phyloP scores from a whole-genome alignment of 2,797 vertebrate species.

The Chiroxiphia lanceolata region DNA sequence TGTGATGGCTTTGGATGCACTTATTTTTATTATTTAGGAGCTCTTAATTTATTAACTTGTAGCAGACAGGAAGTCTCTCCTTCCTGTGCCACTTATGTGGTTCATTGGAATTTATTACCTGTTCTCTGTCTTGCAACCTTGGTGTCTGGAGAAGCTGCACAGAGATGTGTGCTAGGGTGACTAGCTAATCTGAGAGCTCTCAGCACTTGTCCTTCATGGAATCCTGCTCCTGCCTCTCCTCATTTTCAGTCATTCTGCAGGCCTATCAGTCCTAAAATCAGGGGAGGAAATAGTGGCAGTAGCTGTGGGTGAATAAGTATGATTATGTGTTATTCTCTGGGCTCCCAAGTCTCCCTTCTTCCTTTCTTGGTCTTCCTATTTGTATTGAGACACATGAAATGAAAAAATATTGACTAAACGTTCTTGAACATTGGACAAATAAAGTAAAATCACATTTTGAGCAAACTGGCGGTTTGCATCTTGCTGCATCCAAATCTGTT shows the following conservation, averaged over 20 bases:
- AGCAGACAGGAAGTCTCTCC: neutral
- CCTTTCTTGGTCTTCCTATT: neutral
- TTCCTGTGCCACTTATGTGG: neutral
- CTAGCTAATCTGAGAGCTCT: neutral
- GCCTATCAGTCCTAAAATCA: neutral
- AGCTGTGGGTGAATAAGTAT: neutral
- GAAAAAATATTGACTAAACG: neutral
- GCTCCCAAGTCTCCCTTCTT: neutral
- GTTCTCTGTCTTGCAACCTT: neutral
- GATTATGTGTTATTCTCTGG: neutral
- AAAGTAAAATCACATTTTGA: conserved; percentile 2
- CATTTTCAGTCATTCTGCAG: neutral
- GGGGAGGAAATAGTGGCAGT: neutral
- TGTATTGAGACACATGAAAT: neutral
- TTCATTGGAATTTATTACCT: neutral
- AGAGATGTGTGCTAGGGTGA: neutral
- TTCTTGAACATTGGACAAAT: neutral
- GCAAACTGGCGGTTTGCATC: neutral
- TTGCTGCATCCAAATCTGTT: neutral
- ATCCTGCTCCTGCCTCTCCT: neutral
- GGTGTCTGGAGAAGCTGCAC: neutral
- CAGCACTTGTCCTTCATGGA: neutral
- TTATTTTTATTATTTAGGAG: neutral
- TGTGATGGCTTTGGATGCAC: neutral
- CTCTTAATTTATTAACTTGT: neutral